Percentiles rank a stretch among this genome's conserved stretches.
Conservation (phyloP, 2,888 invertebrate species). For the Hartigia nigra region DNA sequence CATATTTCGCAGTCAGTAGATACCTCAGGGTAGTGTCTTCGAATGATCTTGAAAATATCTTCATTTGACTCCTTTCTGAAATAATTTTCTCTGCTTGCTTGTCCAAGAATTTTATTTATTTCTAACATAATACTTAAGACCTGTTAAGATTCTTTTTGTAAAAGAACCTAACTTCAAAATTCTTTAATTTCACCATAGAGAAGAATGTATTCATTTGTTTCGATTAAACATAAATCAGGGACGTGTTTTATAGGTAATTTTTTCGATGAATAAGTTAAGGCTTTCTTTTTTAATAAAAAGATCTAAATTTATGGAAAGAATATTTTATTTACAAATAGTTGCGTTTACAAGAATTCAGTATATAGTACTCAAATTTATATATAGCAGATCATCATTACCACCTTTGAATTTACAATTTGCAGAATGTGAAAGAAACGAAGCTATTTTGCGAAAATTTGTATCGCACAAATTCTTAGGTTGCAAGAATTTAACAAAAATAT, state of each 20-base stretch:
- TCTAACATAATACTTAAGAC: background rate
- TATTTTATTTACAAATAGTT: constrained; percentile 25
- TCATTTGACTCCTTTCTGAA: background rate
- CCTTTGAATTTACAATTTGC: too few species aligned
- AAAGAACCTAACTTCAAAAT: background rate
- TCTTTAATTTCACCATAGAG: background rate
- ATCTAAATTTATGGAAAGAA: constrained; percentile 9
- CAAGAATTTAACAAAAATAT: background rate
- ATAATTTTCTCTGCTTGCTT: background rate
- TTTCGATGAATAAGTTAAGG: background rate
- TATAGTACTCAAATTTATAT: background rate
- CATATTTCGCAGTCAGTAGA: background rate
- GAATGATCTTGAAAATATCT: background rate
- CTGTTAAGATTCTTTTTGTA: background rate
- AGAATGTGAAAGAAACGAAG: background rate
- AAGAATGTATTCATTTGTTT: background rate
- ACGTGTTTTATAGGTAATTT: background rate
- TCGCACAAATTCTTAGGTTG: background rate
- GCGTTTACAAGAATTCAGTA: constrained; percentile 8
- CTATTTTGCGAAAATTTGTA: background rate
- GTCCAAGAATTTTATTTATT: background rate
- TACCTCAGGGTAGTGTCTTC: background rate
- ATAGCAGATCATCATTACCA: background rate
- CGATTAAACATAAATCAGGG: background rate
- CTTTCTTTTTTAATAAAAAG: background rate